Evolutionary conservation across 2,888 invertebrate genomes (phyloP).

Genomic region (Nowickia ferox): DNA sequence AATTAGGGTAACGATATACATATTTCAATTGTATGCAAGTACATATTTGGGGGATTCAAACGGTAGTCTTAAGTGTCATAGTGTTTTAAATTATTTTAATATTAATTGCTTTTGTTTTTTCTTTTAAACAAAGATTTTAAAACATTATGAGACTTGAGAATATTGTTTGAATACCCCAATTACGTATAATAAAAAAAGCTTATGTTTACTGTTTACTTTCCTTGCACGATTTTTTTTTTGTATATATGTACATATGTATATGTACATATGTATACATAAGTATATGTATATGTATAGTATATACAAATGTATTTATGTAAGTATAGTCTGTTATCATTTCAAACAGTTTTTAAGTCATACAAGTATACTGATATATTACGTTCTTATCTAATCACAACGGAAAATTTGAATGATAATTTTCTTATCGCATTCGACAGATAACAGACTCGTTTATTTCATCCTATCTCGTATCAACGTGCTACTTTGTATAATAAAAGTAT

Average conservation of each 20-base stretch:
- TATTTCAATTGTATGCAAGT: too few relatives aligned
- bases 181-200: too few relatives aligned
- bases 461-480: constrained; percentile 39
- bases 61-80: too few relatives aligned
- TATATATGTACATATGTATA: too few relatives aligned
- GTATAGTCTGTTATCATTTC: neutral
- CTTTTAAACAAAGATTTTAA: too few relatives aligned
- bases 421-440: constrained; percentile 59
- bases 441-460: constrained; percentile 27
- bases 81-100: too few relatives aligned
- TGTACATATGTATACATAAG: too few relatives aligned
- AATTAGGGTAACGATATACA: too few relatives aligned
- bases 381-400: constrained; percentile 66
- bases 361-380: neutral
- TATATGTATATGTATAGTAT: neutral
- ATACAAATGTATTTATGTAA: neutral
- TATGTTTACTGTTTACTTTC: neutral
- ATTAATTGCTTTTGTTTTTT: too few relatives aligned
- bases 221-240: neutral
- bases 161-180: too few relatives aligned
- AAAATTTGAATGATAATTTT: constrained; percentile 68
- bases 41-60: too few relatives aligned
- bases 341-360: neutral
- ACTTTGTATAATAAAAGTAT: constrained; percentile 39
- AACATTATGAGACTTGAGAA: too few relatives aligned